These are phyloP conservation scores for Myripristis murdjan DNA, from an alignment of 2,797 vertebrate genomes.

Conservation along the genomic window DNA sequence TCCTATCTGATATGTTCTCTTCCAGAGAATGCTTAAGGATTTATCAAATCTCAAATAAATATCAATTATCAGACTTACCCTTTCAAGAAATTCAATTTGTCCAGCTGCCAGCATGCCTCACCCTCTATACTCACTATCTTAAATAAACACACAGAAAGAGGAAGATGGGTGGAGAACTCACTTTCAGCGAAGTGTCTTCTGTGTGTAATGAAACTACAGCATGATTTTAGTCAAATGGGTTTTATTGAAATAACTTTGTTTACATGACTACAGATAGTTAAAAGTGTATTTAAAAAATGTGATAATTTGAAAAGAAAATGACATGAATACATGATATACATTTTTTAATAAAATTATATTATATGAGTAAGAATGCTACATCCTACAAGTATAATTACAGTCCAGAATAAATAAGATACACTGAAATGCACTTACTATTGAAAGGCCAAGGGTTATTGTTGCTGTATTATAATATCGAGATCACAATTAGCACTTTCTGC, in stretches of 20 bases:
- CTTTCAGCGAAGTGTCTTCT: not conserved
- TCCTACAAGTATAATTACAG: constrained; percentile 6
- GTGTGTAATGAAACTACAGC: not conserved
- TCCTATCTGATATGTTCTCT: not conserved
- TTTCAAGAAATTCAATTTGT: not conserved
- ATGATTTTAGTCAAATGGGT: not conserved
- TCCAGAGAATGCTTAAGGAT: not conserved
- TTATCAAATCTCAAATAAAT: no score
- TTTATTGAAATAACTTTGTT: constrained; percentile 43
- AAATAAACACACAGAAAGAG: constrained; percentile 43
- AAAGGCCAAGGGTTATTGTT: not conserved
- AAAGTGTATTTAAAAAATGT: not conserved
- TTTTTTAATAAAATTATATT: constrained; percentile 5
- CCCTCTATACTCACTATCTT: not conserved
- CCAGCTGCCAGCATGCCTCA: not conserved
- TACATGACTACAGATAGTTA: not conserved
- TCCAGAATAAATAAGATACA: constrained; percentile 40
- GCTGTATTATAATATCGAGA: not conserved
- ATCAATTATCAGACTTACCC: constrained; percentile 52
- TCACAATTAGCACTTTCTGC: constrained; percentile 1
- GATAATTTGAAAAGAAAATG: not conserved
- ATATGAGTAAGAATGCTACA: not conserved
- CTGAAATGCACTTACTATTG: constrained; percentile 7
- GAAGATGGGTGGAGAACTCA: constrained; percentile 27
- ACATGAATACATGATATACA: not conserved